phyloP scores from a whole-genome alignment of 2,797 vertebrate genomes.

The Otus scops region DNA sequence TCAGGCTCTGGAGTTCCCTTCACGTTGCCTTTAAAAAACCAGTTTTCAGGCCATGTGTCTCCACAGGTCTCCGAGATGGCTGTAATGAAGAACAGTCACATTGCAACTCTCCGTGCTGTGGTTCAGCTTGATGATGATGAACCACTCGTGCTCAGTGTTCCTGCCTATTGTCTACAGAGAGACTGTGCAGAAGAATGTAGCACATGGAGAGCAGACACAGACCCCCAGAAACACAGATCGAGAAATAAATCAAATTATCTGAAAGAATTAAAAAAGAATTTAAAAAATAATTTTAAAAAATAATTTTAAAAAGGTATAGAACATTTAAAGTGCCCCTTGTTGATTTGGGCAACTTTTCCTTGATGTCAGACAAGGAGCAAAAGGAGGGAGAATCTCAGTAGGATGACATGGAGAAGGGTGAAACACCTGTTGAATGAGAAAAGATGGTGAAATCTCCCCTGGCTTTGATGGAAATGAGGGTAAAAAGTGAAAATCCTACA shows the following conservation, averaged over 20 bases:
- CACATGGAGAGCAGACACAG: not conserved
- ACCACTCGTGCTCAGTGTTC: not conserved
- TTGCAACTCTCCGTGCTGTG: fast-evolving
- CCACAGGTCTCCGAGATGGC: not conserved
- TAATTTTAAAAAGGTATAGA: not conserved
- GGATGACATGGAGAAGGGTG: not conserved
- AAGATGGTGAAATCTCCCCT: not conserved
- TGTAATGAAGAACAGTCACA: not conserved
- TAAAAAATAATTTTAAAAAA: too few relatives aligned
- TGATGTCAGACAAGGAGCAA: not conserved
- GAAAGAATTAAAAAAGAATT: not conserved
- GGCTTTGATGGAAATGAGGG: not conserved
- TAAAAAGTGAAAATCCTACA: not conserved
- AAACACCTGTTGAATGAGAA: not conserved
- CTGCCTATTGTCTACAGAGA: not conserved
- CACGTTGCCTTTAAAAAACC: not conserved
- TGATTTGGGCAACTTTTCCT: not conserved
- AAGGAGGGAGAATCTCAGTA: not conserved
- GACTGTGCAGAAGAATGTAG: not conserved
- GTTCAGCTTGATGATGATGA: not conserved
- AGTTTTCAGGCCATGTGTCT: not conserved
- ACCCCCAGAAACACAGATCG: not conserved
- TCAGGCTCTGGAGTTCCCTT: not conserved
- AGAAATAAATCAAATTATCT: not conserved
- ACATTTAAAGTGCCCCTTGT: not conserved